These are phyloP conservation scores for Adelosebastes latens DNA, from an alignment of 2,797 vertebrate genomes.

Conservation along the genomic window DNA sequence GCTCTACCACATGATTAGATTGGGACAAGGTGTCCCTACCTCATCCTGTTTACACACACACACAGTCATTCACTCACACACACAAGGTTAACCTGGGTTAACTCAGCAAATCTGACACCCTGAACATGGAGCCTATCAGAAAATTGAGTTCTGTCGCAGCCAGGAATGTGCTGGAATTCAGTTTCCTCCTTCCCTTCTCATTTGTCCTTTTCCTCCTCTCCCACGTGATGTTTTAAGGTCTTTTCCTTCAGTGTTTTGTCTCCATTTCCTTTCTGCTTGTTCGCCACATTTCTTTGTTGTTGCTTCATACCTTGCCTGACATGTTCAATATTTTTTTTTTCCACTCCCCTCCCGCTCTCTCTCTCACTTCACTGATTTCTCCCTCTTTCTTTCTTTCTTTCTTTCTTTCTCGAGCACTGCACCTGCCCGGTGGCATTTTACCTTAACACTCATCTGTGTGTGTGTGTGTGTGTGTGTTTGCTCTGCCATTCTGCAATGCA, in stretches of 20 bases:
- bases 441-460: conserved; percentile 29
- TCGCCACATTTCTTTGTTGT: conserved; percentile 58
- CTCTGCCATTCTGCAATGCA: conserved; percentile 71
- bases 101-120: conserved; percentile 39
- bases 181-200: neutral
- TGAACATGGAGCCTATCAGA: conserved; percentile 51
- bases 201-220: neutral
- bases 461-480: conserved; percentile 11
- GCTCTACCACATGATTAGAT: conserved; percentile 33
- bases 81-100: conserved; percentile 61
- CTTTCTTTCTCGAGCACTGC: conserved; percentile 49
- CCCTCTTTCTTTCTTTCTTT: conserved; percentile 7
- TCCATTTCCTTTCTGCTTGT: conserved; percentile 39
- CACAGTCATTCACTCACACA: conserved; percentile 24
- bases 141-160: conserved; percentile 47
- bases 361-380: conserved; percentile 45
- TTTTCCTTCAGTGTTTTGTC: conserved; percentile 21
- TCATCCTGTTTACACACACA: conserved; percentile 22
- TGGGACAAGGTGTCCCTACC: conserved; percentile 26
- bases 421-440: conserved; percentile 71
- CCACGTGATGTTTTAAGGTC: conserved; percentile 3
- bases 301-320: conserved; percentile 45
- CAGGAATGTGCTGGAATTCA: conserved; percentile 13
- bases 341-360: conserved; percentile 3
- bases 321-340: conserved; percentile 55